These are phyloP conservation scores for Apotomis capreana DNA, from an alignment of 2,888 invertebrate genomes.

Conservation along the genomic window DNA sequence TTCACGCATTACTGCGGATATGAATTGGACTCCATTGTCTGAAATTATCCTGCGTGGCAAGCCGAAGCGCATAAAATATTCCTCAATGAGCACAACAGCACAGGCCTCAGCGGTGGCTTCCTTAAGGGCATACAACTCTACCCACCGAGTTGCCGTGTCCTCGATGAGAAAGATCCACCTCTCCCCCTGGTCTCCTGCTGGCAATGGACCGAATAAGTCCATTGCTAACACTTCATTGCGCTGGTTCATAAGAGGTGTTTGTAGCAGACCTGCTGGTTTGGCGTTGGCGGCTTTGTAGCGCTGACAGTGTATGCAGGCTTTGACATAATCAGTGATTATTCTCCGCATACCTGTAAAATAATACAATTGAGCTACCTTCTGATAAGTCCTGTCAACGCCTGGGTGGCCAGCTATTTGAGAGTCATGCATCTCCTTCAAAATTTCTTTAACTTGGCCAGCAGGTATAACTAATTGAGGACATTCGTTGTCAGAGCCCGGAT, in stretches of 20 bases:
- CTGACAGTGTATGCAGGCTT: background rate
- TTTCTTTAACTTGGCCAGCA: background rate
- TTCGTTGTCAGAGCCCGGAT: conserved; percentile 23
- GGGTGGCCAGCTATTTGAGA: background rate
- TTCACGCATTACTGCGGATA: conserved; percentile 37
- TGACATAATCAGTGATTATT: background rate
- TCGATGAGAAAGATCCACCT: conserved; percentile 47
- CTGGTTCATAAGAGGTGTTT: background rate
- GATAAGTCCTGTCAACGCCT: background rate
- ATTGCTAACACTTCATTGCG: background rate
- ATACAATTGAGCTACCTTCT: background rate
- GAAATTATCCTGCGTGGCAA: conserved; percentile 53
- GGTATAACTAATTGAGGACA: conserved; percentile 28
- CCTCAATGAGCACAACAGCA: conserved; percentile 49
- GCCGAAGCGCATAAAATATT: conserved; percentile 58
- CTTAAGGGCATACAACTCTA: conserved; percentile 48
- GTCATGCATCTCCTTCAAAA: conserved; percentile 1
- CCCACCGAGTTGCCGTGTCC: conserved; percentile 48
- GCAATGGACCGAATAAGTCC: conserved; percentile 7
- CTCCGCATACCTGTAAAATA: conserved; percentile 5
- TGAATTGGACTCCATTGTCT: conserved; percentile 57
- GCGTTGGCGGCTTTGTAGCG: background rate
- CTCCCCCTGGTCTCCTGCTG: background rate
- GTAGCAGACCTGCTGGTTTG: conserved; percentile 2
- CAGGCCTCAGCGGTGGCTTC: conserved; percentile 49